Percentiles rank a stretch among this genome's conserved stretches.
These are phyloP conservation scores for Byasa hedistus DNA, from an alignment of 2,888 invertebrate genomes.

Conservation along the genomic window DNA sequence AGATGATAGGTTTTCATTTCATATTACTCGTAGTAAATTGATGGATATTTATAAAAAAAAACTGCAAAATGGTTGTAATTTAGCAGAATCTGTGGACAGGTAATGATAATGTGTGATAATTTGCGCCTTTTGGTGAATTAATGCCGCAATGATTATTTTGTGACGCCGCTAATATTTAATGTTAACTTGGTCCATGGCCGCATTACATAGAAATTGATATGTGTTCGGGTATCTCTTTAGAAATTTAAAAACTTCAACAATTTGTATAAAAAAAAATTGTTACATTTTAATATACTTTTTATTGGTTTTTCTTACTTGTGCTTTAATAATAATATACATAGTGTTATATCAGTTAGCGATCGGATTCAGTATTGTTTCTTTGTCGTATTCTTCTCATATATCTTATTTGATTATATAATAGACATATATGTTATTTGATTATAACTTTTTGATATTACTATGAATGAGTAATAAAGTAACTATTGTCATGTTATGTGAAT, in stretches of 20 bases:
- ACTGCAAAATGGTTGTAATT: background rate
- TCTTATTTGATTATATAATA: no score
- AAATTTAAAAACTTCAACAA: background rate
- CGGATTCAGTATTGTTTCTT: no score
- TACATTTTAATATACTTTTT: no score
- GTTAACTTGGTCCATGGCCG: background rate
- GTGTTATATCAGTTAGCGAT: no score
- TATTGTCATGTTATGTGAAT: no score
- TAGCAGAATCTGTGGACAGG: background rate
- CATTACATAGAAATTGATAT: background rate
- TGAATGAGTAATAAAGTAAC: no score
- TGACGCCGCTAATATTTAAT: background rate
- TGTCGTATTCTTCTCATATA: no score
- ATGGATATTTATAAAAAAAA: background rate
- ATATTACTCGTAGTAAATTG: background rate
- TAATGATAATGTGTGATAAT: constrained; percentile 1
- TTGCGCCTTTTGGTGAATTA: constrained; percentile 1
- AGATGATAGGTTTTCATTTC: background rate
- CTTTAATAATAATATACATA: no score
- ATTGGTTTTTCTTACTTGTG: no score
- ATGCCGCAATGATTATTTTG: background rate
- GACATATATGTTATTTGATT: no score
- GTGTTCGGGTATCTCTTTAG: no score
- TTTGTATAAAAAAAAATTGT: background rate
- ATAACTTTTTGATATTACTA: no score